A percentile compares a stretch with the other conserved stretches of the same genome.
phyloP scores from a whole-genome alignment of 2,113 vertebrate species.

The Gracilinanus agilis region DNA sequence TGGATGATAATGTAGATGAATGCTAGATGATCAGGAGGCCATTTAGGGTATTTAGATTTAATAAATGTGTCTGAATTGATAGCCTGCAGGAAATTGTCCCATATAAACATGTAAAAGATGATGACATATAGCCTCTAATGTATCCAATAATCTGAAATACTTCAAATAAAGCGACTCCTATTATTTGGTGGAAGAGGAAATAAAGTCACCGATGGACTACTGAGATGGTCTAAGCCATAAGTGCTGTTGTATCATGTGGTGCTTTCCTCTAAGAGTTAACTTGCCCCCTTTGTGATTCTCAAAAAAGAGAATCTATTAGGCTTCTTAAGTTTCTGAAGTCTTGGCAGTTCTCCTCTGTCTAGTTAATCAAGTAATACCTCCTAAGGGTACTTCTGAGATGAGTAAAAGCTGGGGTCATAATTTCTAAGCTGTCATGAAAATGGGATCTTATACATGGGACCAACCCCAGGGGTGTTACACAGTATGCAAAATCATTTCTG shows the following conservation, averaged over 20 bases:
- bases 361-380: conserved; percentile 78
- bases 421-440: conserved; percentile 67
- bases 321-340: conserved; percentile 74
- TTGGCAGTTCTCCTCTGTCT: conserved; percentile 70
- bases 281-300: conserved; percentile 24
- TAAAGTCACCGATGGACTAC: conserved; percentile 59
- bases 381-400: conserved; percentile 73
- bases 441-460: not conserved
- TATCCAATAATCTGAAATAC: conserved; percentile 40
- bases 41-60: conserved; percentile 34
- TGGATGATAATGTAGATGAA: conserved; percentile 14
- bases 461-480: conserved; percentile 57
- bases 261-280: conserved; percentile 50
- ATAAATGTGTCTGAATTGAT: conserved; percentile 39
- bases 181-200: conserved; percentile 58
- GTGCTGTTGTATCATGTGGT: conserved; percentile 49
- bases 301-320: conserved; percentile 54
- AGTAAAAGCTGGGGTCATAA: conserved; percentile 66
- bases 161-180: conserved; percentile 26
- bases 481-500: conserved; percentile 63
- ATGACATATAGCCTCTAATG: conserved; percentile 38
- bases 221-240: conserved; percentile 30
- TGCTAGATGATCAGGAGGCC: conserved; percentile 45
- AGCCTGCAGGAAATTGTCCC: conserved; percentile 38
- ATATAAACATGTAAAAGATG: conserved; percentile 5